Base-by-base conservation (phyloP, 2,797 vertebrate species). In the Periophthalmus magnuspinnatus region DNA sequence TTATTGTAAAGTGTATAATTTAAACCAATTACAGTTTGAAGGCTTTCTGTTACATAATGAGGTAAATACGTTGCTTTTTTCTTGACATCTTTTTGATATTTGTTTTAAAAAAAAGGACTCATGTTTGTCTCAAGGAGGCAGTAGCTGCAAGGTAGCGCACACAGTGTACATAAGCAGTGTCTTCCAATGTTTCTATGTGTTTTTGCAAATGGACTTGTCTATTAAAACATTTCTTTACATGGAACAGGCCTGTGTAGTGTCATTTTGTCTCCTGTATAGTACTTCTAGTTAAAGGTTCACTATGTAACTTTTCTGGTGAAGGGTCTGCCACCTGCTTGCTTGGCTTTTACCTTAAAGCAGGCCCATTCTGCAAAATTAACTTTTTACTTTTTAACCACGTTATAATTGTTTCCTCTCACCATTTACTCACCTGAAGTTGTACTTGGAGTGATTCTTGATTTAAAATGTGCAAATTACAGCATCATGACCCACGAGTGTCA, bases 1-100 rank as follows among this genome's bases (percentile, higher is more conserved):
- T 93, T 94, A 93, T 94, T 94, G 88, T 92, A 83, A 88, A 77
- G 77, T 90, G 85, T 90, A 77, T 91, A 92, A 90, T 91, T 93
- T 92, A 88, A 92, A 82, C 76, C 59, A 81, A 77, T 62, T 80
- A 79, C 80, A 82, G 74, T 86, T 85, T 90, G 83, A 87, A 88
- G 80, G 85, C 87, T 90, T 89, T 85, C 79, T 89, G 81, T 89
- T 91, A 83, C 81, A 83, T 32, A 24, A 74, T 78, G 81, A 88
- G 73, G 70, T 81, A 72, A 89, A 82, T 77, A 85, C 72, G 76
- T 60, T 34, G 32, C 55, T 59, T 61, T 76, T 82, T 77, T 69
- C 76, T 82, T 50, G 69, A 79, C 82, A 67, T 86, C 63, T 84
- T 88, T 89, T 87, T 82, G 77, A 87, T 85, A 84, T 87, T 74